Percentiles rank a stretch among this genome's conserved stretches.
phyloP scores from a whole-genome alignment of 35 echinoderm and acorn worm species.

The Diadema setosum region DNA sequence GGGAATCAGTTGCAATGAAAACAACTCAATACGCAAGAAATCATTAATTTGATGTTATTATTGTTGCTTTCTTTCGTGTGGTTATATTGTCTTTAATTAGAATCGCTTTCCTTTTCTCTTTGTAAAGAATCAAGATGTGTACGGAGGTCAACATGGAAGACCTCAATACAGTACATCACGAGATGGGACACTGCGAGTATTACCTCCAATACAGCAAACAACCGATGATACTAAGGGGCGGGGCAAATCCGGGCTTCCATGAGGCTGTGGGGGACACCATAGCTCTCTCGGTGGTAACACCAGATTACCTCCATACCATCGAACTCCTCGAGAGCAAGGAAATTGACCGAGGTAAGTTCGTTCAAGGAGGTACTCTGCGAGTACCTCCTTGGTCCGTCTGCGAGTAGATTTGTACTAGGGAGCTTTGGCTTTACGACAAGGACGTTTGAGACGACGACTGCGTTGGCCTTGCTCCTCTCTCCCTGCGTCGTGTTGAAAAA shows the following conservation, averaged over 20 bases:
- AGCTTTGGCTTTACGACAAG: too few species aligned
- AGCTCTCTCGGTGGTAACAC: constrained; percentile 82
- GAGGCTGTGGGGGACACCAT: constrained; percentile 98
- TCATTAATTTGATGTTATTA: too few species aligned
- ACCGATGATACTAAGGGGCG: constrained; percentile 66
- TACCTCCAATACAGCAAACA: constrained; percentile 81
- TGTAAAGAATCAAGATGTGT: constrained; percentile 98
- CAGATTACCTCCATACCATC: constrained; percentile 75
- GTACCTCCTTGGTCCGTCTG: too few species aligned
- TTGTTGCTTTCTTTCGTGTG: too few species aligned
- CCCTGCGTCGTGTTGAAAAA: too few species aligned
- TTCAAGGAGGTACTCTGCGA: neutral
- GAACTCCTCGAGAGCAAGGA: constrained; percentile 46
- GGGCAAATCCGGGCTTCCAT: constrained; percentile 96
- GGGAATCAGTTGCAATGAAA: too few species aligned
- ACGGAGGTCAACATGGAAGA: constrained; percentile 82
- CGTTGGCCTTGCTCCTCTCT: too few species aligned
- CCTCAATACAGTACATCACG: constrained; percentile 79
- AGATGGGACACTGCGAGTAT: constrained; percentile 95
- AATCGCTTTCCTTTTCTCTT: neutral
- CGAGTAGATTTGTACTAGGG: too few species aligned
- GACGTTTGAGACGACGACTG: too few species aligned
- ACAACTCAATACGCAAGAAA: too few species aligned
- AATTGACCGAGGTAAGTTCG: constrained; percentile 33
- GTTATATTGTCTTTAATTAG: too few species aligned